Evolutionary conservation across 2,797 vertebrate species (phyloP).

Genomic region (Crenuchus spilurus): DNA sequence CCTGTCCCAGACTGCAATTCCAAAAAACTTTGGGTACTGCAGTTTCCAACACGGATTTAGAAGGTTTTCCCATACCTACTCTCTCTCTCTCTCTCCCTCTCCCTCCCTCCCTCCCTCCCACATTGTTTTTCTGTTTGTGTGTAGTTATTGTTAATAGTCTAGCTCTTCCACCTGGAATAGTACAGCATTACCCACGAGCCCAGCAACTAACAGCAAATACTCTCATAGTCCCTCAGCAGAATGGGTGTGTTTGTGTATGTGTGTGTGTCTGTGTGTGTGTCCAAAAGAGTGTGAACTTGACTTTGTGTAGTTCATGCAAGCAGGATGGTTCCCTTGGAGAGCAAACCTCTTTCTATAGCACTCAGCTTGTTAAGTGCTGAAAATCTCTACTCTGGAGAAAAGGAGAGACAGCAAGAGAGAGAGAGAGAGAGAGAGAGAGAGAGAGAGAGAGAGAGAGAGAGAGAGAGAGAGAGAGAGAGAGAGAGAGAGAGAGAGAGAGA

Average conservation of each 20-base stretch:
- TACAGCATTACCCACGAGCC: constrained; percentile 71
- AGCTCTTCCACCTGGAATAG: constrained; percentile 74
- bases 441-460: constrained; percentile 2
- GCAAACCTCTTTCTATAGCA: constrained; percentile 46
- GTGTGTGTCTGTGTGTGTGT: constrained; percentile 38
- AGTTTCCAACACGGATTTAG: too few relatives aligned
- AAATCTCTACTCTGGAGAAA: constrained; percentile 56
- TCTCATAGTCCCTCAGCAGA: constrained; percentile 58
- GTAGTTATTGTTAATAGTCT: constrained; percentile 63
- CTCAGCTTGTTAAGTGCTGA: constrained; percentile 43
- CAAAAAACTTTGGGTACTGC: too few relatives aligned
- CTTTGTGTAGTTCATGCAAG: constrained; percentile 42
- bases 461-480: background rate
- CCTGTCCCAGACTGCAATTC: too few relatives aligned
- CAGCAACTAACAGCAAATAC: constrained; percentile 73
- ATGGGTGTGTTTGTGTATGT: constrained; percentile 20
- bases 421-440: constrained; percentile 41
- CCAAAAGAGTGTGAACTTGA: constrained; percentile 43
- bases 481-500: constrained; percentile 9
- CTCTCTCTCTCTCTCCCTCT: constrained; percentile 54
- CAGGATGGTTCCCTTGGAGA: constrained; percentile 46
- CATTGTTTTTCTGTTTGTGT: constrained; percentile 58
- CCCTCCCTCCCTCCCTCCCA: constrained; percentile 22
- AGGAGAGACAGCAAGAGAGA: constrained; percentile 27
- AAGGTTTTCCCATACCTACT: background rate